phyloP scores from a whole-genome alignment of 1,140 invertebrate genomes.

The Drosophila willistoni region DNA sequence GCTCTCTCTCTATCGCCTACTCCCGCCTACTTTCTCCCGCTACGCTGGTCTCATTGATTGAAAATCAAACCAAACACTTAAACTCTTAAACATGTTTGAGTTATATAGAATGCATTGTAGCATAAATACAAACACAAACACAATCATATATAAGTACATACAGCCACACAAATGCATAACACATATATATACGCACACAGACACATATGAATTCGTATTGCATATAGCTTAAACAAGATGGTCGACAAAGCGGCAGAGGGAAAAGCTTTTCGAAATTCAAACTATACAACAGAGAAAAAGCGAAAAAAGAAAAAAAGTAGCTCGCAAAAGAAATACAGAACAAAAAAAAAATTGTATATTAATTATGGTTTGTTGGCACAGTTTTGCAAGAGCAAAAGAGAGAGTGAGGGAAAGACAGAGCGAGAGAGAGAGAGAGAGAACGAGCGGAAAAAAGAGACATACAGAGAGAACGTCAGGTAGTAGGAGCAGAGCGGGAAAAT shows the following conservation, averaged over 20 bases:
- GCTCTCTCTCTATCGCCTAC: neutral
- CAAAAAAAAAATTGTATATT: conserved; percentile 74
- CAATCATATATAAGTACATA: conserved; percentile 10
- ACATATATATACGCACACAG: conserved; percentile 15
- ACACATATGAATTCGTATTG: conserved; percentile 22
- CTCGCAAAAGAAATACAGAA: conserved; percentile 56
- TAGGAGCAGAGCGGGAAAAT: neutral
- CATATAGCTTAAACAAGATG: conserved; percentile 57
- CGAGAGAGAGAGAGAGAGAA: neutral
- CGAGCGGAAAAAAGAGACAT: neutral
- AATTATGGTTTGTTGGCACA: conserved; percentile 81
- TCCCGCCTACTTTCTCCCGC: neutral
- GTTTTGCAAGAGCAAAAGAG: conserved; percentile 48
- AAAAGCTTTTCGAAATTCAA: conserved; percentile 49
- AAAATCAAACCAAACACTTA: conserved; percentile 73
- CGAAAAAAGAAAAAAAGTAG: conserved; percentile 50
- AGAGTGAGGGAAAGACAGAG: conserved; percentile 6
- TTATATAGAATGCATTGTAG: conserved; percentile 73
- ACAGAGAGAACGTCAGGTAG: too few species aligned
- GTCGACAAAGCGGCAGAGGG: conserved; percentile 56
- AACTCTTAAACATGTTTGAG: conserved; percentile 75
- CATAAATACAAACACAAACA: conserved; percentile 70
- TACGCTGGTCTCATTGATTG: conserved; percentile 54
- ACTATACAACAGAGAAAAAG: conserved; percentile 51
- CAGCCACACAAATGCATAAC: conserved; percentile 21